A percentile compares a stretch with the other conserved stretches of the same genome.
phyloP scores from a whole-genome alignment of 2,888 invertebrate species.

The Drosophila pegasa region DNA sequence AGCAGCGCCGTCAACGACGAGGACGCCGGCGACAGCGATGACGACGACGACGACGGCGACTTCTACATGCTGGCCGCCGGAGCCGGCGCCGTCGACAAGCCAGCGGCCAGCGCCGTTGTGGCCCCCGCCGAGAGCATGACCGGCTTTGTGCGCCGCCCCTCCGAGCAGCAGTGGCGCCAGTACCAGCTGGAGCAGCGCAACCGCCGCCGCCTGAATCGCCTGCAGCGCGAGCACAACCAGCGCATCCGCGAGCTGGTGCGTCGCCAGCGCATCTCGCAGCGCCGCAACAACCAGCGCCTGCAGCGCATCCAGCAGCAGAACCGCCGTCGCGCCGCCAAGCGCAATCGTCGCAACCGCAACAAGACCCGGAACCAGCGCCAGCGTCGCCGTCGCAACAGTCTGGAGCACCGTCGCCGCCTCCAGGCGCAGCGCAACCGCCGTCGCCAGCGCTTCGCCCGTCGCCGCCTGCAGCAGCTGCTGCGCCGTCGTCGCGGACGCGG shows the following conservation, averaged over 20 bases:
- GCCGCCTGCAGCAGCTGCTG: slow-evolving; percentile 55
- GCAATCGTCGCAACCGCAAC: slow-evolving; percentile 51
- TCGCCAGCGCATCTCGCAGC: slow-evolving; percentile 55
- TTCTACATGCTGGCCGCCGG: slow-evolving; percentile 36
- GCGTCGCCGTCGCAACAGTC: slow-evolving; percentile 44
- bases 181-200: slow-evolving; percentile 60
- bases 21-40: slow-evolving; percentile 22
- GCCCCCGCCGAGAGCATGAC: neutral
- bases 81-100: slow-evolving; percentile 24
- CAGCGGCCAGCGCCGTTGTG: neutral
- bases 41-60: slow-evolving; percentile 29
- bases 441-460: slow-evolving; percentile 42
- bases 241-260: slow-evolving; percentile 51
- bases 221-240: slow-evolving; percentile 64
- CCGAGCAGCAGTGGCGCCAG: slow-evolving; percentile 65
- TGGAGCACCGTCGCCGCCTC: slow-evolving; percentile 41
- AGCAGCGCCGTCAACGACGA: slow-evolving; percentile 16
- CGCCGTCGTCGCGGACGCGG: slow-evolving; percentile 50
- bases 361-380: slow-evolving; percentile 27
- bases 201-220: slow-evolving; percentile 62
- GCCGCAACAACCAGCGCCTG: slow-evolving; percentile 50
- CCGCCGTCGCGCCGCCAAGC: slow-evolving; percentile 40
- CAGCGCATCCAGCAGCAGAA: slow-evolving; percentile 45
- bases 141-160: slow-evolving; percentile 35
- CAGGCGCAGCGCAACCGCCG: slow-evolving; percentile 45